phyloP scores from a whole-genome alignment of 2,113 vertebrate species.

The Poecilia latipinna region DNA sequence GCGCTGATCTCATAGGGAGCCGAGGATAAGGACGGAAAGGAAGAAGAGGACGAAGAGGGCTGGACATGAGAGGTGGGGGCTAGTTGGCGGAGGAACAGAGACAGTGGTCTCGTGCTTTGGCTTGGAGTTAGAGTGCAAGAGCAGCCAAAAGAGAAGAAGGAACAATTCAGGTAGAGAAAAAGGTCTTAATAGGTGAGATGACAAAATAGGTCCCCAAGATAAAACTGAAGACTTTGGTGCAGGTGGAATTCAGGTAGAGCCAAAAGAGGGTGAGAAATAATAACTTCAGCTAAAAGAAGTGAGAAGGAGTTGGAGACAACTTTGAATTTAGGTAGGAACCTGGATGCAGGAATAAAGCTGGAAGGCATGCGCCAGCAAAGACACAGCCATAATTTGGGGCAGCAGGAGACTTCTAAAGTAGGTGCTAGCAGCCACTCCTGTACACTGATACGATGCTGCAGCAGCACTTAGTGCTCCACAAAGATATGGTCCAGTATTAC shows the following conservation, averaged over 20 bases:
- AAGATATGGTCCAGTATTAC: conserved; percentile 9
- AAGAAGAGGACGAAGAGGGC: conserved; percentile 8
- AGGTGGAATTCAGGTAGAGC: conserved; percentile 8
- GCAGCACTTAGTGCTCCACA: conserved; percentile 41
- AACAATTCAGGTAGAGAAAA: background rate
- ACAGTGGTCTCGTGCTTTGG: conserved; percentile 13
- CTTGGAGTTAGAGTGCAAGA: background rate
- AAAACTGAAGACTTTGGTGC: background rate
- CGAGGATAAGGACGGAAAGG: conserved; percentile 7
- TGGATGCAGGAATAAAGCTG: background rate
- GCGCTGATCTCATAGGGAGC: conserved; percentile 54
- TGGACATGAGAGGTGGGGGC: background rate
- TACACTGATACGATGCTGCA: conserved; percentile 34
- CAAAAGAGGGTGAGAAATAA: conserved; percentile 3
- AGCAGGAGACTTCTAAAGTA: conserved; percentile 9
- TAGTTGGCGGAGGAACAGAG: background rate
- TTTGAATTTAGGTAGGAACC: background rate
- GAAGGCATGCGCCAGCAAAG: background rate
- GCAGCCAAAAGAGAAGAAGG: background rate
- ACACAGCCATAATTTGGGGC: background rate
- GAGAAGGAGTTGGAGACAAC: background rate
- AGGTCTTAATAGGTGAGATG: background rate
- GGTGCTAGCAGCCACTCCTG: conserved; percentile 52
- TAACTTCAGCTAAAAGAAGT: background rate
- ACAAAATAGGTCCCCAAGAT: background rate